Conservation (phyloP, 2,888 invertebrate species). For the Polyommatus iphigenia region DNA sequence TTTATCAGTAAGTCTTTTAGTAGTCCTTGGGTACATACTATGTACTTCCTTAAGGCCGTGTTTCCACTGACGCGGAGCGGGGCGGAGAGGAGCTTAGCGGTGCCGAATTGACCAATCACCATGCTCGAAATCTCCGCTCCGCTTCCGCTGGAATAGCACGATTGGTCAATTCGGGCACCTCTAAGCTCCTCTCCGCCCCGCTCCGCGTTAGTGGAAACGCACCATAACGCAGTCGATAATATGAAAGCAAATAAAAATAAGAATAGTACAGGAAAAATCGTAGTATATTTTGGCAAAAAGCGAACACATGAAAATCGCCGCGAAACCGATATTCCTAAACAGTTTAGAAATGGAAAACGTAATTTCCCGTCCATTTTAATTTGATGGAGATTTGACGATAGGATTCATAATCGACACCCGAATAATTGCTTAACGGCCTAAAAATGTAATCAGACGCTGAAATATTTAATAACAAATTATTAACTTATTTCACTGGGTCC, state of each 20-base stretch:
- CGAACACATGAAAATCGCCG: not conserved
- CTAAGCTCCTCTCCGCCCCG: too few relatives aligned
- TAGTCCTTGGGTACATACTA: too few relatives aligned
- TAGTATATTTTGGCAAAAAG: not conserved
- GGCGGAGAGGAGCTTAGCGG: too few relatives aligned
- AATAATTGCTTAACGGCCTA: constrained; percentile 3
- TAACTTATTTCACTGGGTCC: not conserved
- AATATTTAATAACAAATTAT: constrained; percentile 21
- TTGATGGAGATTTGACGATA: constrained; percentile 6
- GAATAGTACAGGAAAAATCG: not conserved
- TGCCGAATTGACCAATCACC: too few relatives aligned
- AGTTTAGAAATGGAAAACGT: constrained; percentile 4
- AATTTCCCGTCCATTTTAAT: constrained; percentile 20
- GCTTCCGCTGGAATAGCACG: too few relatives aligned
- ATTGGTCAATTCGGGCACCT: too few relatives aligned
- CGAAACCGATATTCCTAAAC: constrained; percentile 9
- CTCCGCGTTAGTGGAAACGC: too few relatives aligned
- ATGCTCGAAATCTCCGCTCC: too few relatives aligned
- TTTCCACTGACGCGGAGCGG: too few relatives aligned
- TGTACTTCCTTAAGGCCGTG: too few relatives aligned
- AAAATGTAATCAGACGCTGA: not conserved
- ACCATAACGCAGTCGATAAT: too few relatives aligned
- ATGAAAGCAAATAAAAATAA: not conserved
- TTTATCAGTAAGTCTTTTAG: too few relatives aligned
- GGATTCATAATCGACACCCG: not conserved